Conservation (phyloP, 2,797 vertebrate species). For the Lacerta viridis region DNA sequence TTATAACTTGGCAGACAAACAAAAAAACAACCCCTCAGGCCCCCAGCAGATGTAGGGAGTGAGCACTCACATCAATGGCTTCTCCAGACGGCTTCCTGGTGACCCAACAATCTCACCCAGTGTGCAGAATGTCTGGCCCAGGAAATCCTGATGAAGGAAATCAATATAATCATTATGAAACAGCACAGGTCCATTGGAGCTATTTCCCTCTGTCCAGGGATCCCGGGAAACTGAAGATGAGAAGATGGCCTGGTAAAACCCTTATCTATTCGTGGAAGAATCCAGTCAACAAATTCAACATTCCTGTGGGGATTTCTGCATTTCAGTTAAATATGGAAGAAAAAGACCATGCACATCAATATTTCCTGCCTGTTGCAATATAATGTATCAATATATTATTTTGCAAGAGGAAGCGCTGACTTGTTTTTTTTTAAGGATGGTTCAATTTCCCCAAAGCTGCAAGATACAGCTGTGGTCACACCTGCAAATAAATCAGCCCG, state of each 20-base stretch:
- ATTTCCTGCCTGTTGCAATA: neutral
- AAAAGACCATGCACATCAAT: neutral
- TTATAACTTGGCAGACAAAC: neutral
- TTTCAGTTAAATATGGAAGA: neutral
- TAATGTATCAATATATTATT: neutral
- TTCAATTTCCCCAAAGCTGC: neutral
- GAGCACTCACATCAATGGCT: conserved; percentile 90
- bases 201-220: neutral
- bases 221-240: neutral
- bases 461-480: neutral
- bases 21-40: neutral
- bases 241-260: neutral
- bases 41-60: neutral
- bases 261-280: too few species aligned
- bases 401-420: neutral
- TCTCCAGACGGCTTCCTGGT: conserved; percentile 93
- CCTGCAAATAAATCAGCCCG: neutral
- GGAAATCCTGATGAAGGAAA: conserved; percentile 87
- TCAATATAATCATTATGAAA: neutral
- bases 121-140: conserved; percentile 95
- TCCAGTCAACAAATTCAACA: neutral
- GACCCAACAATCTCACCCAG: conserved; percentile 96
- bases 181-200: neutral
- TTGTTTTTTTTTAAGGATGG: neutral
- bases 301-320: neutral